Evolutionary conservation across 1,140 invertebrate genomes (phyloP).

Genomic region (Nomia melanderi): DNA sequence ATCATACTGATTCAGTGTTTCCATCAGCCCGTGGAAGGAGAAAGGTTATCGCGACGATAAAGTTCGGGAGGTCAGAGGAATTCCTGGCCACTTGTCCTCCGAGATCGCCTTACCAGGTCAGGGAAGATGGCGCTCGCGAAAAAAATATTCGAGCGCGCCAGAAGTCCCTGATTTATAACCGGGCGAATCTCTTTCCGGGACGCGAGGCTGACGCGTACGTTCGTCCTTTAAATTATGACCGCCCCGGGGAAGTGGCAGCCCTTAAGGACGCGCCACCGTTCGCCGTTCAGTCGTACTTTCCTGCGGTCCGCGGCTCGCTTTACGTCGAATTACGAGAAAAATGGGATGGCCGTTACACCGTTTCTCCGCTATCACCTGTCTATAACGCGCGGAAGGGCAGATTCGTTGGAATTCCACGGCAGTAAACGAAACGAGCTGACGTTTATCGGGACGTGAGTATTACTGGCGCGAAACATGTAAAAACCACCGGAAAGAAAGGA

Average conservation of each 20-base stretch:
- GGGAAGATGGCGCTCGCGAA: constrained; percentile 1
- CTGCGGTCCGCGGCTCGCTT: not conserved
- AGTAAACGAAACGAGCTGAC: not conserved
- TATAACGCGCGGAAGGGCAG: not conserved
- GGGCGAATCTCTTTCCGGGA: not conserved
- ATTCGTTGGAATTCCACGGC: not conserved
- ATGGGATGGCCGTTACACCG: not conserved
- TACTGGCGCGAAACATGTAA: no score
- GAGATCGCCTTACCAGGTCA: not conserved
- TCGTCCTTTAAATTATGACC: constrained; percentile 4
- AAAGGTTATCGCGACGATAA: constrained; percentile 44
- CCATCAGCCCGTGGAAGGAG: constrained; percentile 18
- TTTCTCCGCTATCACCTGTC: not conserved
- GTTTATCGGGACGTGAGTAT: not conserved
- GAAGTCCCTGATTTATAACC: constrained; percentile 22
- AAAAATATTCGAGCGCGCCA: constrained; percentile 7
- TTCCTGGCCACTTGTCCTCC: constrained; percentile 14
- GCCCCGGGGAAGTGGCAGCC: not conserved
- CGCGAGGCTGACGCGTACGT: not conserved
- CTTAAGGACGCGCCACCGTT: not conserved
- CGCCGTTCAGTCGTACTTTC: not conserved
- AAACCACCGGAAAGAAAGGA: no score
- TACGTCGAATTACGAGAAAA: not conserved
- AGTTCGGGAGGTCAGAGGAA: constrained; percentile 19
- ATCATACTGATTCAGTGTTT: constrained; percentile 53